Percentiles rank a stretch among this genome's conserved stretches.
Conservation (phyloP, 2,888 invertebrate species). For the Sclerodermus sp. region DNA sequence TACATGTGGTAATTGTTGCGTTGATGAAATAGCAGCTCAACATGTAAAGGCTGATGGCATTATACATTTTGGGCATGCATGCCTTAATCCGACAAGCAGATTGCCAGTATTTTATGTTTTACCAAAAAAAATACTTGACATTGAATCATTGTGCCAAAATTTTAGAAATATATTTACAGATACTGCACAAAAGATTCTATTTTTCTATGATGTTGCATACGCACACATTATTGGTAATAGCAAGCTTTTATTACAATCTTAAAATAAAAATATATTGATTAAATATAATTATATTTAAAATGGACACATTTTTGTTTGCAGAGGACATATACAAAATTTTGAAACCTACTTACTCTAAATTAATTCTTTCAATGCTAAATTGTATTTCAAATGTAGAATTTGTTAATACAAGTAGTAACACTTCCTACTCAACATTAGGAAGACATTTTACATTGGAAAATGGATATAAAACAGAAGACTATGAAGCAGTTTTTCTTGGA, state of each 20-base stretch:
- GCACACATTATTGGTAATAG: conserved; percentile 64
- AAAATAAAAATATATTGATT: not conserved
- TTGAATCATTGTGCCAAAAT: conserved; percentile 52
- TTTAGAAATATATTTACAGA: conserved; percentile 50
- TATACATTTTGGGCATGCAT: conserved; percentile 89
- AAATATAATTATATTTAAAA: not conserved
- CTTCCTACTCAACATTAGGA: conserved; percentile 34
- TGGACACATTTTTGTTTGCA: conserved; percentile 20
- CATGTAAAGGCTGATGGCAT: conserved; percentile 84
- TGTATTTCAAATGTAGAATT: conserved; percentile 40
- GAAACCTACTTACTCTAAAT: conserved; percentile 26
- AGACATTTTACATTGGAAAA: conserved; percentile 41
- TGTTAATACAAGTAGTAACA: conserved; percentile 21
- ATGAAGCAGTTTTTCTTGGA: conserved; percentile 70
- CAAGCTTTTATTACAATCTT: not conserved
- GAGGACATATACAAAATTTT: conserved; percentile 31
- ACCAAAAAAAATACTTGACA: conserved; percentile 65
- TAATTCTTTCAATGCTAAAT: conserved; percentile 36
- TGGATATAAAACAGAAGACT: conserved; percentile 56
- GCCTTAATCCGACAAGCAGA: conserved; percentile 70
- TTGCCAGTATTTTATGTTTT: conserved; percentile 78
- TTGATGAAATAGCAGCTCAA: conserved; percentile 86
- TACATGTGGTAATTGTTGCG: conserved; percentile 90
- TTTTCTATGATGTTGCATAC: conserved; percentile 72
- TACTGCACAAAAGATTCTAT: conserved; percentile 56